A percentile compares a stretch with the other conserved stretches of the same genome.
Conservation (phyloP, 2,797 vertebrate species). For the Hoplostethus atlanticus region DNA sequence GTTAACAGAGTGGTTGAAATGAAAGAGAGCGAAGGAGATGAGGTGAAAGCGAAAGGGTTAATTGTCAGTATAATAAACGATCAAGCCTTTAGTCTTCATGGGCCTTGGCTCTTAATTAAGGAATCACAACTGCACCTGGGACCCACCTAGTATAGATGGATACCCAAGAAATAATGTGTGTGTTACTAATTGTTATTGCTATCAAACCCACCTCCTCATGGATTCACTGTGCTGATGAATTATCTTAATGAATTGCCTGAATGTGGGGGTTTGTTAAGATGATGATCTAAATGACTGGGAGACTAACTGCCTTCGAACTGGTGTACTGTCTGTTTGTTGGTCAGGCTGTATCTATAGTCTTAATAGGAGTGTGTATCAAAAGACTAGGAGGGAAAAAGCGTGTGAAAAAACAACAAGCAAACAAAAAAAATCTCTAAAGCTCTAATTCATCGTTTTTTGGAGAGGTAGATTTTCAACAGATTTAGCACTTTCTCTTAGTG, state of each 20-base stretch:
- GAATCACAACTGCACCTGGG: conserved; percentile 75
- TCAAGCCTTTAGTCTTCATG: conserved; percentile 63
- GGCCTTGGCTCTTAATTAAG: conserved; percentile 77
- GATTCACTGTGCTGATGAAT: conserved; percentile 70
- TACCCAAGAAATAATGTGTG: conserved; percentile 39
- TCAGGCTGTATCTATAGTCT: neutral
- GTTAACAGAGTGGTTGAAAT: conserved; percentile 65
- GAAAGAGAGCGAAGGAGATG: conserved; percentile 59
- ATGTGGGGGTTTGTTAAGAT: conserved; percentile 28
- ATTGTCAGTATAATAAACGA: conserved; percentile 71
- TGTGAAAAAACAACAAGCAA: too few relatives aligned
- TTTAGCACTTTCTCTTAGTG: too few relatives aligned
- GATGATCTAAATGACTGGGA: conserved; percentile 33
- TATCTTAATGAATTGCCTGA: conserved; percentile 68
- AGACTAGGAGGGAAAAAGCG: neutral
- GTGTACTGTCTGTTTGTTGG: conserved; percentile 1
- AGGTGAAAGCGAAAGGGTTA: conserved; percentile 67
- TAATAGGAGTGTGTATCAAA: neutral
- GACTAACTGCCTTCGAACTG: conserved; percentile 1
- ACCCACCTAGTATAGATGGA: conserved; percentile 59
- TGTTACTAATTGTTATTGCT: conserved; percentile 66
- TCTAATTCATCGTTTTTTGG: too few relatives aligned
- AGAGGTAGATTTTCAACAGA: too few relatives aligned
- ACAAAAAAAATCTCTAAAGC: too few relatives aligned
- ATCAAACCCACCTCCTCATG: conserved; percentile 68